Base-by-base conservation (phyloP, 1,140 invertebrate genomes). In the Wasmannia auropunctata region DNA sequence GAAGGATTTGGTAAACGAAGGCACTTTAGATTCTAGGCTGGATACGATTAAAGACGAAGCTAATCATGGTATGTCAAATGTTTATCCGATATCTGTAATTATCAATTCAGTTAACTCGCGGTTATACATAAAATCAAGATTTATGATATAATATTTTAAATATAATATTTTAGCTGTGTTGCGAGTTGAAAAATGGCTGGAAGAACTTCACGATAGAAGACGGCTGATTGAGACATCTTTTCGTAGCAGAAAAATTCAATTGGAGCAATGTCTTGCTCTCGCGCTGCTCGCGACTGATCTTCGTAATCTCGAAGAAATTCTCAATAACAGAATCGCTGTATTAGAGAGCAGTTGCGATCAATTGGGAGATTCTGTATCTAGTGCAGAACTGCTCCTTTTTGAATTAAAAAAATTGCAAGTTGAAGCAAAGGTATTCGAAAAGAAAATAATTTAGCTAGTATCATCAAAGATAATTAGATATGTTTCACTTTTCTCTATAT, bases 211-310 rank as follows among this genome's bases (percentile, higher is more conserved):
- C 88, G 97, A 98, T 91, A 96, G 97, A 88, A 95, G 98, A 87
- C 96, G 96, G 86, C 94, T 96, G 85, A 95, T 98, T 43, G 98
- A 98, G 92, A 93, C 96, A 10, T 96, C 97, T n/a, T 98, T 97
- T 95, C 96, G 96, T 85, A 96, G 95, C 95, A 95, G 96, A 86
- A 97, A 97, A 92, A 95, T 95, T 1, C 96, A 97, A 90, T 95
- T 98, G 85, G 97, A 98, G 91, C 97, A 98, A 93, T 97, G 97
- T 86, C 94, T 98, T 80, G 97, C 97, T 51, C 94, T 98, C 28
- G 97, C 97, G 62, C 93, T 98, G 77, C 94, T 98, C 8, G 97
- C 97, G 28, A 96, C 96, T 31, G 97, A 98, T 93, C 94, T 98
- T 34, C 95, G 96, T 62, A 96, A 97, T 92, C 95, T 98, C 16